Evolutionary conservation across 2,113 vertebrate genomes (phyloP).

Genomic region (Zingel zingel): DNA sequence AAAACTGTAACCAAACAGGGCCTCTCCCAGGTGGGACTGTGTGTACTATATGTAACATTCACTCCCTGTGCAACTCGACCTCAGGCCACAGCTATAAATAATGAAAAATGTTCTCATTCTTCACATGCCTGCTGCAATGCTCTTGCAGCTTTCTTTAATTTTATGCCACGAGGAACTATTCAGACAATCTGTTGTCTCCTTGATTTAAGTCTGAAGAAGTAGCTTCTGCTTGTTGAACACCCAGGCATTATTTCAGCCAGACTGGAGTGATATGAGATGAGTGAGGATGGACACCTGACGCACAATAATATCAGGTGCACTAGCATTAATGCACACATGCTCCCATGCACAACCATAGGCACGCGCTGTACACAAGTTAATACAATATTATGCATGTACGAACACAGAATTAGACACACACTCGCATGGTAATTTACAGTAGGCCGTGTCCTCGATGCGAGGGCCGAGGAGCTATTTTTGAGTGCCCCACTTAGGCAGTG

Average conservation of each 20-base stretch:
- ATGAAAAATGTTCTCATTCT: constrained; percentile 19
- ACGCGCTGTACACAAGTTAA: neutral
- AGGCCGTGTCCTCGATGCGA: constrained; percentile 62
- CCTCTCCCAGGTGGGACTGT: constrained; percentile 44
- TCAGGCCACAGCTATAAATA: constrained; percentile 48
- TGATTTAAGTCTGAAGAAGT: constrained; percentile 3
- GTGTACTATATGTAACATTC: constrained; percentile 20
- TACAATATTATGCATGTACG: neutral
- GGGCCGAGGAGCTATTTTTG: constrained; percentile 67
- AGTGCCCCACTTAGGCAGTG: constrained; percentile 82
- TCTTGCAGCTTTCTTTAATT: neutral
- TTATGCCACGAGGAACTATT: neutral
- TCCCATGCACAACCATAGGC: neutral
- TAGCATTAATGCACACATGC: constrained; percentile 33
- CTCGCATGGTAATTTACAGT: constrained; percentile 47
- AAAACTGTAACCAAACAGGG: constrained; percentile 3
- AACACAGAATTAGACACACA: constrained; percentile 20
- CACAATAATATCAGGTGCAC: constrained; percentile 48
- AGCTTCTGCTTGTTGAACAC: constrained; percentile 8
- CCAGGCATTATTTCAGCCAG: constrained; percentile 33
- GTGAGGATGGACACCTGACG: constrained; percentile 52
- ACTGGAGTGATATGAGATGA: constrained; percentile 18
- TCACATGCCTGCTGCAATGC: constrained; percentile 7
- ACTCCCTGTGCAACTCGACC: constrained; percentile 14
- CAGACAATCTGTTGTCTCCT: neutral